Evolutionary conservation across 2,113 vertebrate genomes (phyloP).

Genomic region (Nothobranchius kuhntae): DNA sequence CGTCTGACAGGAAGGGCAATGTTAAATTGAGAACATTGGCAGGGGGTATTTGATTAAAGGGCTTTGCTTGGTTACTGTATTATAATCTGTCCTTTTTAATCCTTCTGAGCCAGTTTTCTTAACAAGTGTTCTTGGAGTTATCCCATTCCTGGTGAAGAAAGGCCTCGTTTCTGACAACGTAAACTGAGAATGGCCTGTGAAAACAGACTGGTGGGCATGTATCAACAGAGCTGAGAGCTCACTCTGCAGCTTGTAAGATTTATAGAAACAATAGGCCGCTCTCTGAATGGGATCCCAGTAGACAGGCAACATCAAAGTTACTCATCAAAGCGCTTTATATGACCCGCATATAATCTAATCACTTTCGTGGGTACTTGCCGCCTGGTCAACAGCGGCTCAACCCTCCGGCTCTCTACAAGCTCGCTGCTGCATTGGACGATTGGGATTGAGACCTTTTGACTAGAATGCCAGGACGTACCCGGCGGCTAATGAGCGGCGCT

Average conservation of each 20-base stretch:
- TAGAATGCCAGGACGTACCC: slow-evolving; percentile 38
- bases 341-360: slow-evolving; percentile 74
- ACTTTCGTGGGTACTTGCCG: slow-evolving; percentile 54
- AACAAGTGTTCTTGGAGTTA: slow-evolving; percentile 15
- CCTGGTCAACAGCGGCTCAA: slow-evolving; percentile 38
- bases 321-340: slow-evolving; percentile 67
- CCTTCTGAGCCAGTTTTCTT: neutral
- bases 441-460: slow-evolving; percentile 58
- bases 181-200: slow-evolving; percentile 42
- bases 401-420: slow-evolving; percentile 43
- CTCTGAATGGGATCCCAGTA: slow-evolving; percentile 41
- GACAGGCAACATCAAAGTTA: slow-evolving; percentile 70
- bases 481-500: slow-evolving; percentile 59
- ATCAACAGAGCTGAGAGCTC: slow-evolving; percentile 19
- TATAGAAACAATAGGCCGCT: slow-evolving; percentile 30
- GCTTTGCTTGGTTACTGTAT: too few relatives aligned
- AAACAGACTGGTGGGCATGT: slow-evolving; percentile 40
- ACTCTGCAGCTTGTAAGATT: slow-evolving; percentile 31
- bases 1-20: too few relatives aligned
- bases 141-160: slow-evolving; percentile 42
- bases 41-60: too few relatives aligned
- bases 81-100: too few relatives aligned
- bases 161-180: slow-evolving; percentile 44
- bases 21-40: too few relatives aligned
- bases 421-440: slow-evolving; percentile 33